phyloP scores from a whole-genome alignment of 2,888 invertebrate species.

The Microctonus hyperodae region DNA sequence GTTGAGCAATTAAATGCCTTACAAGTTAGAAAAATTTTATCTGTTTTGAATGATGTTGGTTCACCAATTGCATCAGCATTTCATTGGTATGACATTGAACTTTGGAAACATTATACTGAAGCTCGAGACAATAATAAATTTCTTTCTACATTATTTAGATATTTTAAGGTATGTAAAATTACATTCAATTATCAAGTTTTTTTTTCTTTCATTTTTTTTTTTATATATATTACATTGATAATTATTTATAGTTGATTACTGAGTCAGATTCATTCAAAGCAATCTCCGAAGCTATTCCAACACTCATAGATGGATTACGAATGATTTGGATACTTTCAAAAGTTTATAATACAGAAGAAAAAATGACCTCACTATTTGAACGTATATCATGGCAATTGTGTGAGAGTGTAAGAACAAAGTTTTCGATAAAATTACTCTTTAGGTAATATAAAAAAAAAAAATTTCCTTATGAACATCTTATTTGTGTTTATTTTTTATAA shows the following conservation, averaged over 20 bases:
- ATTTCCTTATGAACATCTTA: neutral
- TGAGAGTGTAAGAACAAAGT: conserved; percentile 75
- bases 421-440: conserved; percentile 78
- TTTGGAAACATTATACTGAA: conserved; percentile 73
- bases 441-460: conserved; percentile 65
- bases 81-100: conserved; percentile 68
- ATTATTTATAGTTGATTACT: conserved; percentile 69
- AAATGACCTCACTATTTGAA: conserved; percentile 84
- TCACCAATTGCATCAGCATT: conserved; percentile 70
- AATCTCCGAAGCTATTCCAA: conserved; percentile 77
- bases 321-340: conserved; percentile 92
- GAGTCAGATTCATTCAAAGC: conserved; percentile 74
- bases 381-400: conserved; percentile 85
- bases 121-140: conserved; percentile 83
- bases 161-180: conserved; percentile 68
- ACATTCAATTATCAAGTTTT: neutral
- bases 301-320: conserved; percentile 82
- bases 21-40: conserved; percentile 70
- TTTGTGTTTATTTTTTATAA: neutral
- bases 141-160: conserved; percentile 75
- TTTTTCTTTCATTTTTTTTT: neutral
- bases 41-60: conserved; percentile 66
- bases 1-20: conserved; percentile 84
- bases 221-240: neutral
- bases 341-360: conserved; percentile 84